Percentiles rank a stretch among this genome's conserved stretches.
Conservation (phyloP, 2,888 invertebrate species). For the Strigamia maritima region DNA sequence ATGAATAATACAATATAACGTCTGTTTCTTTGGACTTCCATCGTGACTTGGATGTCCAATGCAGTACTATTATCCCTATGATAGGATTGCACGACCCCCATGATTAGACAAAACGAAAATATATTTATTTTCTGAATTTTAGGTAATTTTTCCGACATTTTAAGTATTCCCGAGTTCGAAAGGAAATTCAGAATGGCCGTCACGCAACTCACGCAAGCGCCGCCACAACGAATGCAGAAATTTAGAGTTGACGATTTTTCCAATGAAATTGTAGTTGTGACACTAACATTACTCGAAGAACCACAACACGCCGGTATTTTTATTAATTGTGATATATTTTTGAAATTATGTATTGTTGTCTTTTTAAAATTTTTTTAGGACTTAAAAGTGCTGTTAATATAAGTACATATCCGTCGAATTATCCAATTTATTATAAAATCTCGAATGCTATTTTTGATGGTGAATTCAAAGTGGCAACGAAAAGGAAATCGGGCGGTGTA, state of each 20-base stretch:
- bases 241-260: neutral
- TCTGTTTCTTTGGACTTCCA: no score
- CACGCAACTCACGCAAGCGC: neutral
- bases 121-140: neutral
- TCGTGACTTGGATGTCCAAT: no score
- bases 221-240: neutral
- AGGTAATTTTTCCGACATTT: neutral
- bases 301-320: neutral
- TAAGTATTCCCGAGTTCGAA: neutral
- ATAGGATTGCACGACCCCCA: no score
- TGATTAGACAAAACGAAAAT: no score
- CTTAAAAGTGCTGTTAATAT: no score
- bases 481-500: no score
- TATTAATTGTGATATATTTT: neutral
- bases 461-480: no score
- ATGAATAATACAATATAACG: no score
- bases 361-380: neutral
- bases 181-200: neutral
- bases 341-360: neutral
- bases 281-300: neutral
- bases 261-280: neutral
- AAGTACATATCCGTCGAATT: no score
- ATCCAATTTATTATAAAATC: no score
- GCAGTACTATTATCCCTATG: no score
- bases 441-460: no score